Percentiles rank a stretch among this genome's conserved stretches.
These are phyloP conservation scores for Agonopterix arenella DNA, from an alignment of 2,888 invertebrate species.

Conservation along the genomic window DNA sequence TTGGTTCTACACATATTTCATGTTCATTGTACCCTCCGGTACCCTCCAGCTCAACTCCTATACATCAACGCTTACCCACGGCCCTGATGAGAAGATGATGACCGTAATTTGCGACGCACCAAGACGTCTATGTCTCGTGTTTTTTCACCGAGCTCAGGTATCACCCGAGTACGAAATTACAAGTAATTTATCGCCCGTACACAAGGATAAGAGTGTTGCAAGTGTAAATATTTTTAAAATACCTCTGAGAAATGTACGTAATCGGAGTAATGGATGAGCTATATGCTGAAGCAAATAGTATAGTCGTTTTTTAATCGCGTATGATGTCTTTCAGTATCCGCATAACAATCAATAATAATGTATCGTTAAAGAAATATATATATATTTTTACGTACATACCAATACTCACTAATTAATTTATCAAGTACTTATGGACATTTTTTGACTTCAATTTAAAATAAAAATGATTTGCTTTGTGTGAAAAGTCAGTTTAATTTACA, in stretches of 20 bases:
- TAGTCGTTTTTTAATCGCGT: not conserved
- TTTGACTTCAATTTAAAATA: too few species aligned
- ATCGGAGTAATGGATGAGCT: not conserved
- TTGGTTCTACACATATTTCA: slow-evolving; percentile 13
- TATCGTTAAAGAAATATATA: too few species aligned
- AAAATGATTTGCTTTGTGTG: too few species aligned
- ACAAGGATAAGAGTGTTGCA: slow-evolving; percentile 41
- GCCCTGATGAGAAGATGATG: slow-evolving; percentile 76
- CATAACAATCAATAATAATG: too few species aligned
- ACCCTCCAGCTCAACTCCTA: slow-evolving; percentile 52
- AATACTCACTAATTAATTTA: too few species aligned
- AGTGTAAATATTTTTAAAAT: slow-evolving; percentile 31
- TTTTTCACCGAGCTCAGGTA: slow-evolving; percentile 74
- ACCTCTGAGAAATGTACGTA: not conserved
- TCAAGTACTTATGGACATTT: too few species aligned
- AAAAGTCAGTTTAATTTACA: too few species aligned
- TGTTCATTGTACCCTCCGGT: slow-evolving; percentile 24
- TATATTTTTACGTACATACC: too few species aligned
- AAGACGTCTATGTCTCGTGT: slow-evolving; percentile 76
- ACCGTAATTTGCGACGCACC: slow-evolving; percentile 76
- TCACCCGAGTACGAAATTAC: slow-evolving; percentile 73
- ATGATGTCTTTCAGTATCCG: too few species aligned
- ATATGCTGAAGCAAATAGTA: slow-evolving; percentile 2
- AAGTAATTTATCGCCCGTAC: slow-evolving; percentile 70
- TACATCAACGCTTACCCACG: slow-evolving; percentile 73